Base-by-base conservation (phyloP, 2,113 vertebrate genomes). In the Leptobrachium leishanense region DNA sequence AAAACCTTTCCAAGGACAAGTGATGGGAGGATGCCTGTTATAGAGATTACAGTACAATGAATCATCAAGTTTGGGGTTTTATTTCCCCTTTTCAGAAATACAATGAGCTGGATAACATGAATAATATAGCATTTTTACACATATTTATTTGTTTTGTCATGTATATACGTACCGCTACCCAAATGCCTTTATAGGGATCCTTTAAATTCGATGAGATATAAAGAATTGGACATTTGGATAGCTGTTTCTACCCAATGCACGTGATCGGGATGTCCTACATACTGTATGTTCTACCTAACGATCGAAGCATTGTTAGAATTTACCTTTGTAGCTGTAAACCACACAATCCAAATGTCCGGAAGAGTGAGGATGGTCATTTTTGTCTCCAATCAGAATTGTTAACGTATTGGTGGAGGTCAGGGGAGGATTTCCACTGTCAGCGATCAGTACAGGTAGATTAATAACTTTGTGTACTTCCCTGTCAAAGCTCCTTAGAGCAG, bases 321-420 rank as follows among this genome's bases (percentile, higher is more conserved):
- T 90, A 96, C 95, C 95, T 43, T 95, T 88, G 31, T 93, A 94
- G 74, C 90, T 91, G 91, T 95, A 97, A 66, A 97, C 90, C 66
- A 94, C 91, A 76, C 92, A 95, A 72, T 94, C 86, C 69, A 91
- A 89, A 86, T 94, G 90, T 79, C 95, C 95, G n/a, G 95, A 84
- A 13, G 88, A 83, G 85, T 96, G 95, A 0, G 95, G 91, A 82
- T 97, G 94, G 82, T 97, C 95, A 4, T 97, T 96, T 42, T 88
- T 89, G 88, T 97, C 95, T 0, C 95, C 95, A 0, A 96, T 92
- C 66, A 90, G 83, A 3, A 97, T 89, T 0, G 93, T 96, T 62
- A 97, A 85, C 0, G 92, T 97, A 87, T 83, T 89, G 75, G 95
- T 96, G 81, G 94, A 93, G 86, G 94, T 96, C 92, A 94, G 90